Conservation (phyloP, 2,888 invertebrate species). For the Drosophila neotestacea region DNA sequence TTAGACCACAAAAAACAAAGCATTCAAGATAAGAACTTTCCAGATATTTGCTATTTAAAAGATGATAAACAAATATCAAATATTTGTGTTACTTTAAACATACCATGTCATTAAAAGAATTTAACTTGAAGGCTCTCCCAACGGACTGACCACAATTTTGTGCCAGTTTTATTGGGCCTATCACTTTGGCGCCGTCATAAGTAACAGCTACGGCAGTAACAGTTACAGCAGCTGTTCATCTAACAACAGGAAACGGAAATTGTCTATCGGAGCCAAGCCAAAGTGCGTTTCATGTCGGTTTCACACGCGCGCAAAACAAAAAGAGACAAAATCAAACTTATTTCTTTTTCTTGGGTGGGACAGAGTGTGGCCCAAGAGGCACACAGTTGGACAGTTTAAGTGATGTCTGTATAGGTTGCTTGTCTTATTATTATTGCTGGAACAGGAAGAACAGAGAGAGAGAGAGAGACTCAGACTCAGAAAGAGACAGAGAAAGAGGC, state of each 20-base stretch:
- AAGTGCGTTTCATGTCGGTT: conserved; percentile 63
- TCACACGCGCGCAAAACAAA: conserved; percentile 17
- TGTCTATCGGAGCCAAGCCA: conserved; percentile 54
- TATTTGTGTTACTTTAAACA: too few relatives aligned
- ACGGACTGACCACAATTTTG: conserved; percentile 48
- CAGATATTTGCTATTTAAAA: too few relatives aligned
- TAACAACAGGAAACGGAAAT: conserved; percentile 75
- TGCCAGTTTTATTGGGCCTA: conserved; percentile 64
- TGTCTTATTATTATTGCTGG: conserved; percentile 39
- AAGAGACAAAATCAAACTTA: conserved; percentile 25
- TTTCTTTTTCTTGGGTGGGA: conserved; percentile 22
- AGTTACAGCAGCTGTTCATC: conserved; percentile 58
- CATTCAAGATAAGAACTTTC: too few relatives aligned
- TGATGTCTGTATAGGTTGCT: conserved; percentile 56
- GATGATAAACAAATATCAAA: too few relatives aligned
- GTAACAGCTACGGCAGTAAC: conserved; percentile 18
- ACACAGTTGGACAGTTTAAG: conserved; percentile 74
- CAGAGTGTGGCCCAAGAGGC: conserved; percentile 33
- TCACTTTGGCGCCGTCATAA: conserved; percentile 56
- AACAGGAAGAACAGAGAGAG: neutral
- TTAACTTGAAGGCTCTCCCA: neutral
- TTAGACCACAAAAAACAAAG: too few relatives aligned
- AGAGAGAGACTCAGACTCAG: neutral
- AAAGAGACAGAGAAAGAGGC: too few relatives aligned
- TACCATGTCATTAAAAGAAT: neutral